These are phyloP conservation scores for Caenorhabditis remanei DNA, from an alignment of 1,140 invertebrate genomes.

Conservation along the genomic window DNA sequence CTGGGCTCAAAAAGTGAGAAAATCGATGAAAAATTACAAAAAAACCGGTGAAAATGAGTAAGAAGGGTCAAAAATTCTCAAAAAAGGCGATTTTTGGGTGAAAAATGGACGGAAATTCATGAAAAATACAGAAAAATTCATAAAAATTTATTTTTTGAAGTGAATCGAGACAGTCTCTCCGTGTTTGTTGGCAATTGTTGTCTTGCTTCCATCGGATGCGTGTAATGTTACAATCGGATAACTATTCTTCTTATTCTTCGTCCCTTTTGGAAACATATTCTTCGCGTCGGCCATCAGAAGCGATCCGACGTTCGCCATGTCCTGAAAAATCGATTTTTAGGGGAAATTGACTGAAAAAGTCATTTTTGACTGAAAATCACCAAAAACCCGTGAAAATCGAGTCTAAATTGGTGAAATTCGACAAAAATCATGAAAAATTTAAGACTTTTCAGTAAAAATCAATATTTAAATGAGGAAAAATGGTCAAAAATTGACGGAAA, in stretches of 20 bases:
- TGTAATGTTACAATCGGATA: constrained; percentile 24
- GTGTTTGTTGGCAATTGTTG: constrained; percentile 7
- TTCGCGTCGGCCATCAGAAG: constrained; percentile 25
- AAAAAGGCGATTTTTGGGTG: not conserved
- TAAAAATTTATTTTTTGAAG: not conserved
- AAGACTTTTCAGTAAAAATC: no score
- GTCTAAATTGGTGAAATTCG: no score
- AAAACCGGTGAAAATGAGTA: not conserved
- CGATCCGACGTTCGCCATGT: not conserved
- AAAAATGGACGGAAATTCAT: not conserved
- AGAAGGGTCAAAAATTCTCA: no score
- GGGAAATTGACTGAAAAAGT: no score
- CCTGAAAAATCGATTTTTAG: constrained; percentile 8
- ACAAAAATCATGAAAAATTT: no score
- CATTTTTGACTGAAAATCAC: no score
- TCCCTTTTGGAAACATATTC: constrained; percentile 32
- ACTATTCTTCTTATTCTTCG: constrained; percentile 21
- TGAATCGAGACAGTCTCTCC: constrained; percentile 24
- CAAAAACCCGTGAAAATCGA: no score
- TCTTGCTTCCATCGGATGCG: constrained; percentile 13
- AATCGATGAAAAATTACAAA: not conserved
- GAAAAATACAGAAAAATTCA: not conserved
- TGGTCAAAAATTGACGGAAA: no score
- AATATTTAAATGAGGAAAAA: no score
- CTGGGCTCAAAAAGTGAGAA: no score